Percentiles rank a stretch among this genome's conserved stretches.
phyloP scores from a whole-genome alignment of 2,113 vertebrate species.

The Gavia stellata region DNA sequence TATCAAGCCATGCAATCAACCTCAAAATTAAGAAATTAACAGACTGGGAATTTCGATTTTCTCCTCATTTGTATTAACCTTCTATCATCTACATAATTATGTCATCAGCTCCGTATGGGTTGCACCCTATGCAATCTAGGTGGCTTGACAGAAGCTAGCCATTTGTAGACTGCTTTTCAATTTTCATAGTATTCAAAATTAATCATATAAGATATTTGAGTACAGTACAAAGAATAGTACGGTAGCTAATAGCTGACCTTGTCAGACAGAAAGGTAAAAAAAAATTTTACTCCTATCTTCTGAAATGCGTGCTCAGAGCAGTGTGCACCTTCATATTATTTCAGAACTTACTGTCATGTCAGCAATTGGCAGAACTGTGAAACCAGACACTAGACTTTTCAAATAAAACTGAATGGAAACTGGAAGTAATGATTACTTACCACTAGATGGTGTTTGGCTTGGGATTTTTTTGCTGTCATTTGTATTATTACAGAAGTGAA shows the following conservation, averaged over 20 bases:
- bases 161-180: background rate
- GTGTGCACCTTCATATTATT: background rate
- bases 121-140: background rate
- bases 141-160: background rate
- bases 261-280: background rate
- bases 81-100: background rate
- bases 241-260: background rate
- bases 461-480: background rate
- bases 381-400: background rate
- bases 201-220: background rate
- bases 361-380: background rate
- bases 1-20: background rate
- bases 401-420: background rate
- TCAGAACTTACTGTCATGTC: background rate
- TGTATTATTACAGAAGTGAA: background rate
- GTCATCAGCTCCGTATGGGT: background rate
- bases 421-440: background rate
- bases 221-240: background rate
- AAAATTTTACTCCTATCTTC: background rate
- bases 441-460: background rate
- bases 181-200: background rate
- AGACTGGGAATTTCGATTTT: background rate
- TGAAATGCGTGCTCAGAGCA: background rate
- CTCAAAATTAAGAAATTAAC: background rate
- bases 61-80: background rate